These are phyloP conservation scores for Ceuthmochares aereus DNA, from an alignment of 2,113 vertebrate species.

Conservation along the genomic window DNA sequence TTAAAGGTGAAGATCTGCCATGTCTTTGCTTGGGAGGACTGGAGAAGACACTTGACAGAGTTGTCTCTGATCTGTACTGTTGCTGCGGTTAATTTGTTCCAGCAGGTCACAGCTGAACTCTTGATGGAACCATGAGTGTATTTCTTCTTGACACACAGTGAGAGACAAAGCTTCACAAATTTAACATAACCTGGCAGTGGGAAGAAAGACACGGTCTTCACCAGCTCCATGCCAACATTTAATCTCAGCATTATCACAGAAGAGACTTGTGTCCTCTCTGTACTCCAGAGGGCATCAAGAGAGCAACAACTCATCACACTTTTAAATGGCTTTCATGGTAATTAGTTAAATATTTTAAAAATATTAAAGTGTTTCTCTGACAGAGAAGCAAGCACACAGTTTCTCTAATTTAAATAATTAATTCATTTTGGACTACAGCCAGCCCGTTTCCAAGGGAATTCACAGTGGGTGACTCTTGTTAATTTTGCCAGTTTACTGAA, in stretches of 20 bases:
- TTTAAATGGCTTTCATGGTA: neutral
- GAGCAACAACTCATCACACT: neutral
- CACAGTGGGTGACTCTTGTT: neutral
- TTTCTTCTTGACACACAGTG: neutral
- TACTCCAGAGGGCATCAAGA: neutral
- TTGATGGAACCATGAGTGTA: neutral
- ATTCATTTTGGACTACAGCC: neutral
- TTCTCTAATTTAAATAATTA: neutral
- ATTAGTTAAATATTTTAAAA: neutral
- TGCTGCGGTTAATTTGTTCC: neutral
- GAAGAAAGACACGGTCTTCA: neutral
- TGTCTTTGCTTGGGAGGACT: neutral
- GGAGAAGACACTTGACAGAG: neutral
- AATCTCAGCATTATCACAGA: rapidly evolving
- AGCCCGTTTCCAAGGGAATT: neutral
- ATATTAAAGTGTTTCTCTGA: neutral
- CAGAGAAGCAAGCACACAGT: neutral
- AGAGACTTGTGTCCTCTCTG: neutral
- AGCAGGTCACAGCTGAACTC: neutral
- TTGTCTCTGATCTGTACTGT: neutral
- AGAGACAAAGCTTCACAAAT: neutral
- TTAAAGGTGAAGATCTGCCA: neutral
- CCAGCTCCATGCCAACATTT: rapidly evolving
- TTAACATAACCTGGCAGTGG: neutral
- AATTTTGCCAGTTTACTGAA: neutral